phyloP scores from a whole-genome alignment of 2,888 invertebrate genomes.

The Lacanobia wlatinum region DNA sequence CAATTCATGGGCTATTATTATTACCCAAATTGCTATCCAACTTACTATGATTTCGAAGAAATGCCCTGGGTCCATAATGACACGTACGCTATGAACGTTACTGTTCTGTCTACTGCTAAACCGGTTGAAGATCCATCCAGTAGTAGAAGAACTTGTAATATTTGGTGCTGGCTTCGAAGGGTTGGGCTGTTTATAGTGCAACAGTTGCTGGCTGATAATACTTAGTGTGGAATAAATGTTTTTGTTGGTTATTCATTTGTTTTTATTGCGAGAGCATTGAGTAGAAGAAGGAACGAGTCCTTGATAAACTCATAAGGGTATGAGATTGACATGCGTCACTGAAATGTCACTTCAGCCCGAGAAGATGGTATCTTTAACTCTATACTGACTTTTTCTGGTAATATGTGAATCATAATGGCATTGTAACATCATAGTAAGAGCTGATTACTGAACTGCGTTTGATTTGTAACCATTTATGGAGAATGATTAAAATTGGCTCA shows the following conservation, averaged over 20 bases:
- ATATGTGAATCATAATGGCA: too few species aligned
- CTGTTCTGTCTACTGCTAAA: neutral
- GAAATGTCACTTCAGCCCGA: too few species aligned
- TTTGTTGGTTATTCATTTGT: neutral
- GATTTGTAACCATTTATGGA: too few species aligned
- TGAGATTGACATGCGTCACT: too few species aligned
- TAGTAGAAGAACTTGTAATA: slow-evolving; percentile 67
- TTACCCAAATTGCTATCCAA: slow-evolving; percentile 52
- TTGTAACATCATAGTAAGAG: too few species aligned
- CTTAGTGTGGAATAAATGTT: slow-evolving; percentile 27
- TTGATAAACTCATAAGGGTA: too few species aligned
- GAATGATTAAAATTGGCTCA: too few species aligned
- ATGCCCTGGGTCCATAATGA: slow-evolving; percentile 17
- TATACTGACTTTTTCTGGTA: too few species aligned
- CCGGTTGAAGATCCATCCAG: slow-evolving; percentile 16
- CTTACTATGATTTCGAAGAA: slow-evolving; percentile 53
- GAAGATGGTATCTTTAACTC: too few species aligned
- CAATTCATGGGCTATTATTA: slow-evolving; percentile 52
- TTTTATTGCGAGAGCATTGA: neutral
- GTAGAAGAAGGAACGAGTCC: too few species aligned
- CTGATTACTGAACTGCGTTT: too few species aligned
- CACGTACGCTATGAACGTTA: slow-evolving; percentile 34
- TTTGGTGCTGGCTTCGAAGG: slow-evolving; percentile 79
- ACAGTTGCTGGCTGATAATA: slow-evolving; percentile 76
- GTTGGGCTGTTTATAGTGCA: slow-evolving; percentile 79